A percentile compares a stretch with the other conserved stretches of the same genome.
phyloP scores from a whole-genome alignment of 2,113 vertebrate genomes.

The Notothenia coriiceps region DNA sequence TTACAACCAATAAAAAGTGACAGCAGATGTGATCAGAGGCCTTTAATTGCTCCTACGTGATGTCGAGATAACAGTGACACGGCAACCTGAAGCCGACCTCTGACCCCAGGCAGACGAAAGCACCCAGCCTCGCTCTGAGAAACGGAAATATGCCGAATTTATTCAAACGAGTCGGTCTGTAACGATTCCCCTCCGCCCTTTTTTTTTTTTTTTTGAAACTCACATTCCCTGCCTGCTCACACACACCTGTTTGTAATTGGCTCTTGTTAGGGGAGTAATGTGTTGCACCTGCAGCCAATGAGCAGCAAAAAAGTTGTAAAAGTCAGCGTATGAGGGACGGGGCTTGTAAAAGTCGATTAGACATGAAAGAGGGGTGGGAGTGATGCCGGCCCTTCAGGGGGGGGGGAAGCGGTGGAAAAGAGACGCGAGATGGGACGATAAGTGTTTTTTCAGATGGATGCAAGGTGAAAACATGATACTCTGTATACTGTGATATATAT shows the following conservation, averaged over 20 bases:
- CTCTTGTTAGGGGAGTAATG: constrained; percentile 66
- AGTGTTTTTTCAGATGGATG: constrained; percentile 61
- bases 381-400: constrained; percentile 56
- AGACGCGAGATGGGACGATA: constrained; percentile 66
- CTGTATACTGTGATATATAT: constrained; percentile 45
- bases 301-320: constrained; percentile 39
- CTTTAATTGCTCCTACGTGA: background rate
- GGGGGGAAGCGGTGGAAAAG: constrained; percentile 50
- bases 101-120: background rate
- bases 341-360: constrained; percentile 75
- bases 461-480: constrained; percentile 47
- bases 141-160: constrained; percentile 18
- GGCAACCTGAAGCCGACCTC: background rate
- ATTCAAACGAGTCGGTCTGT: constrained; percentile 41
- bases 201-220: constrained; percentile 21
- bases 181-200: background rate
- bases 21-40: background rate
- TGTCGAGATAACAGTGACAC: background rate
- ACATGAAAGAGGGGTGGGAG: constrained; percentile 72
- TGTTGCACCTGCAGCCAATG: constrained; percentile 73
- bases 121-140: constrained; percentile 1
- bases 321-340: constrained; percentile 52
- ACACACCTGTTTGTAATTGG: constrained; percentile 75
- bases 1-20: no score
- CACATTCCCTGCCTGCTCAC: constrained; percentile 34